These are phyloP conservation scores for Turritopsis dohrnii DNA, from an alignment of 30 jellyfish, hydroid and myxozoan genomes.

Conservation along the genomic window DNA sequence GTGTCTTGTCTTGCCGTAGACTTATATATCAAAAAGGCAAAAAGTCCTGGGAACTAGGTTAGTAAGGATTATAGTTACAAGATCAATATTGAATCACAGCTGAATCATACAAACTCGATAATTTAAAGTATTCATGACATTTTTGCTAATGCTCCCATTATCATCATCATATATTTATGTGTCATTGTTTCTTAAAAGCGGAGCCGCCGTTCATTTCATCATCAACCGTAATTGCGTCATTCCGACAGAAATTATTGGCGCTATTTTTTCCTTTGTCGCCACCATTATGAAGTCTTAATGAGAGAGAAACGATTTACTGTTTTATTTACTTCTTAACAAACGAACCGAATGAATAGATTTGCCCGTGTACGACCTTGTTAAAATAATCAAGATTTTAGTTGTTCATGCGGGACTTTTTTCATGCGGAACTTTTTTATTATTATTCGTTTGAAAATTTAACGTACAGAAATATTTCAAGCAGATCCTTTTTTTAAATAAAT, in stretches of 20 bases:
- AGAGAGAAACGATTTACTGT: neutral
- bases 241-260: neutral
- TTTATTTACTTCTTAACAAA: neutral
- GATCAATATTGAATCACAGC: neutral
- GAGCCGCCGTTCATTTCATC: neutral
- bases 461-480: no score
- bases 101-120: neutral
- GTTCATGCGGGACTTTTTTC: no score
- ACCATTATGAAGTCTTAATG: neutral
- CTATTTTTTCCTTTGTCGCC: neutral
- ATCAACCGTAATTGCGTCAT: neutral
- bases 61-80: neutral
- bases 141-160: neutral
- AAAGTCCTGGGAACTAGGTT: no score
- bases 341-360: neutral
- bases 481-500: no score
- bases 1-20: no score
- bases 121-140: neutral
- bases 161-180: neutral
- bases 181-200: neutral
- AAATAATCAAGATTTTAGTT: no score
- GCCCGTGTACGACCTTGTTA: no score
- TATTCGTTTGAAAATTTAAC: no score
- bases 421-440: no score
- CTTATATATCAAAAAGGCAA: no score